Evolutionary conservation across 1,140 invertebrate species (phyloP).

Genomic region (Lamellibrachia luymesi): DNA sequence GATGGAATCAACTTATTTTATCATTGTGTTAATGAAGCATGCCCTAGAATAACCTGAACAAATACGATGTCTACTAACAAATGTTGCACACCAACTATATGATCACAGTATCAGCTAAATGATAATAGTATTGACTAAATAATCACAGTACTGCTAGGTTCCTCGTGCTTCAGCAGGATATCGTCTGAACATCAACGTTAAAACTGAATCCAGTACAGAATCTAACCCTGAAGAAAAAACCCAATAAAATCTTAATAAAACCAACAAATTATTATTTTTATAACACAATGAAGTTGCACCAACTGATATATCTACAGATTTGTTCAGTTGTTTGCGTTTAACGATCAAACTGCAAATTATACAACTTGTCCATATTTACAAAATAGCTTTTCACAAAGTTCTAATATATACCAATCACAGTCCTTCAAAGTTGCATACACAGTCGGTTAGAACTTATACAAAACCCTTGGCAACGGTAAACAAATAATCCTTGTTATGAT

Average conservation of each 20-base stretch:
- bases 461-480: background rate
- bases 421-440: background rate
- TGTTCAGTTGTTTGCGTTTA: background rate
- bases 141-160: background rate
- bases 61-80: background rate
- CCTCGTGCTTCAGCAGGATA: background rate
- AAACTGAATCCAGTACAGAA: background rate
- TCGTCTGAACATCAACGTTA: background rate
- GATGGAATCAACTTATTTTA: background rate
- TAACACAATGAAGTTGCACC: background rate
- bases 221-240: background rate
- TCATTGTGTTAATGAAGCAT: background rate
- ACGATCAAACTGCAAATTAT: background rate
- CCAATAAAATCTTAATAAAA: background rate
- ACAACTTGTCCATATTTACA: background rate
- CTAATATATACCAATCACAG: no score
- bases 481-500: background rate
- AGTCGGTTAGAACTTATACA: background rate
- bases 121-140: background rate
- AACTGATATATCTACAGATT: background rate
- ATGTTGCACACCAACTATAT: background rate
- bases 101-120: background rate
- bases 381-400: background rate
- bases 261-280: background rate
- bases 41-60: background rate